Base-by-base conservation (phyloP, 2,113 vertebrate species). In the Coregonus clupeaformis region DNA sequence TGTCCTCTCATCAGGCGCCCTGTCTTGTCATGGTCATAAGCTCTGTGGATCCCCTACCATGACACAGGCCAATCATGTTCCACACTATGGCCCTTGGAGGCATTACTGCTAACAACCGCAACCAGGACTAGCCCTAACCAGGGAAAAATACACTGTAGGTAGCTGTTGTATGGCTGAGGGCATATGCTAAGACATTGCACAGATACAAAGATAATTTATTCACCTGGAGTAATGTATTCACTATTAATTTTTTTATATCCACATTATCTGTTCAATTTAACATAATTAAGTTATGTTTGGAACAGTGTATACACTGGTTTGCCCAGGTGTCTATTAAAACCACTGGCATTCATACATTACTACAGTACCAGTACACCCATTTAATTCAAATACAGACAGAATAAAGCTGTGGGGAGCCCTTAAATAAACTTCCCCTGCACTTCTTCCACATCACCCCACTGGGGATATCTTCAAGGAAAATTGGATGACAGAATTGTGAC, bases 401-500 rank as follows among this genome's bases (percentile, higher is more conserved):
- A 62, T 5, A 64, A 63, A 73, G 59, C 32, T 63, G 20, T 42
- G 11, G 36, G 59, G 42, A 73, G 63, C 62, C 72, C 49, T 80
- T 80, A 86, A 90, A 90, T 87, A 83, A 80, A 83, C 78, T 0
- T 67, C n/a, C 22, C 7, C 36, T 42, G 9, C 9, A 42, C 36
- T 11, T 42, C 9, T 42, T 42, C 36, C 47, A 68, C 42, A 52
- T 68, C 30, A 69, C 59, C 80, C 79, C 80, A 72, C 63, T 49
- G 81, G 72, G 80, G 75, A 72, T 83, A 76, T 82, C 73, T 77
- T 82, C 75, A 72, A 87, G 76, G 76, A 76, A 81, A 83, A 85
- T 77, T 83, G 78, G 77, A 79, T 84, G 85, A 80, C 84, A 87
- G 85, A 89, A 83, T 77, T 83, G 78, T 88, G 77, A 86, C 84